Base-by-base conservation (phyloP, 2,113 vertebrate genomes). In the Colaptes auratus region DNA sequence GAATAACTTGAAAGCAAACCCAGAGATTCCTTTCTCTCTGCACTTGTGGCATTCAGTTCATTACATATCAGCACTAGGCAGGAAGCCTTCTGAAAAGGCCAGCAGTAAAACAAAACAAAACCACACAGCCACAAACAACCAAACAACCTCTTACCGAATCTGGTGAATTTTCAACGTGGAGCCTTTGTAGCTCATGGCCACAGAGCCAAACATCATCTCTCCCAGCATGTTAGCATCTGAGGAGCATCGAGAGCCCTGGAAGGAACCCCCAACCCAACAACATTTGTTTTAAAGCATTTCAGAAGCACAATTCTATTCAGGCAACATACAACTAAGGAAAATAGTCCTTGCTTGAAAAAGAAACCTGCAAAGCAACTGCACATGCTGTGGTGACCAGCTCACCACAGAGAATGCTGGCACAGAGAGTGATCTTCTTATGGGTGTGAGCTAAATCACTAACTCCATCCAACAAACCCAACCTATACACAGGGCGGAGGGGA, bases 121-220 rank as follows among this genome's bases (percentile, higher is more conserved):
- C 71, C 55, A 73, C 66, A 71, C 56, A 61, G 65, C 39, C 39
- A 21, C 19, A 50, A 50, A 50, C 19, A 74, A 59, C 61, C 39
- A 7, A 16, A 39, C 39, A 39, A 39, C 10, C 39, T 24, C 97
- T 98, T 89, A 99, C 99, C 99, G 98, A 65, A 99, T 99, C 93
- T 99, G 99, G 95, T 99, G 99, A 94, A 99, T 99, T 97, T 99
- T 99, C 91, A 99, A 75, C 0, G 99, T 99, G 23, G 99, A 99
- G 61, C 99, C 99, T 97, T 99, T 99, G 97, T 99, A 99, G 97
- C 99, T 99, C 99, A 99, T 99, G 36, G 99, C 99, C 92, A 99
- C 99, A 27, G 99, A 99, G 72, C 99, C 99, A 97, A 99, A 99
- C 99, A 99, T 99, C 99, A 99, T 99, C 96, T 99, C 99, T 74